These are phyloP conservation scores for Scylla paramamosain DNA, from an alignment of 1,140 invertebrate species.

Conservation along the genomic window DNA sequence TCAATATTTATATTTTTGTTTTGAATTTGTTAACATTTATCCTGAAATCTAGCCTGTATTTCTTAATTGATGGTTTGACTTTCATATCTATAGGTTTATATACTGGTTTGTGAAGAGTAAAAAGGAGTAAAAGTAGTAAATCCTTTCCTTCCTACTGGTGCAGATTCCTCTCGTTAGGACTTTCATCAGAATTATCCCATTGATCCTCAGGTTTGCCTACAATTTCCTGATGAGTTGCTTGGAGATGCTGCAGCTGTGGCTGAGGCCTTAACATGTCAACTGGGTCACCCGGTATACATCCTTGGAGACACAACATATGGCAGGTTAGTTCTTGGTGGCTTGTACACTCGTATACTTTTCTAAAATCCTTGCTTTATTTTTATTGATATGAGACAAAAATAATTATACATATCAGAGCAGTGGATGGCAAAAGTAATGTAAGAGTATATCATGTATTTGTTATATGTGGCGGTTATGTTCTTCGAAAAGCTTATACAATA, in stretches of 20 bases:
- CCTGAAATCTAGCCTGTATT: too few species aligned
- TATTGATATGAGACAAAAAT: background rate
- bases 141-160: too few species aligned
- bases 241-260: constrained; percentile 86
- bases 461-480: too few species aligned
- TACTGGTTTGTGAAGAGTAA: too few species aligned
- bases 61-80: too few species aligned
- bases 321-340: constrained; percentile 83
- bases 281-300: constrained; percentile 87
- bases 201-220: constrained; percentile 88
- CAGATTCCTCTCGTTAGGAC: too few species aligned
- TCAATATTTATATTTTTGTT: background rate
- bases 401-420: background rate
- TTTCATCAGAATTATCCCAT: too few species aligned
- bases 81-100: too few species aligned
- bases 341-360: background rate
- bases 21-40: background rate
- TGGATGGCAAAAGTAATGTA: background rate
- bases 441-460: background rate
- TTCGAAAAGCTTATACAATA: too few species aligned
- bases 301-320: constrained; percentile 96
- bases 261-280: constrained; percentile 83
- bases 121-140: too few species aligned
- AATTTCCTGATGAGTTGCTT: constrained; percentile 93
- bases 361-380: background rate